A percentile compares a stretch with the other conserved stretches of the same genome.
phyloP scores from a whole-genome alignment of 2,113 vertebrate genomes.

The Xyliphius kryptos region DNA sequence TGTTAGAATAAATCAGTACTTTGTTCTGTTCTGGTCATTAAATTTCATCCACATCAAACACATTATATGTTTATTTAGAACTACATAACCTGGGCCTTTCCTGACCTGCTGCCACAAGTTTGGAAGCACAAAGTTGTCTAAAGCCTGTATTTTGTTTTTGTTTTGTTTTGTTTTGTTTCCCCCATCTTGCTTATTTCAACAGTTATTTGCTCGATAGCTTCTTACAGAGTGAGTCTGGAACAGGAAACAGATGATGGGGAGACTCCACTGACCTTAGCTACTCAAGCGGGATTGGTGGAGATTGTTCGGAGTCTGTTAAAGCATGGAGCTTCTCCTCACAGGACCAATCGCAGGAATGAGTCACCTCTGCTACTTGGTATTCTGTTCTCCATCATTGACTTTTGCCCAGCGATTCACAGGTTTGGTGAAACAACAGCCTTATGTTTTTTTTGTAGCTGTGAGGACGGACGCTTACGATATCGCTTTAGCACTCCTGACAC shows the following conservation, averaged over 20 bases:
- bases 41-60: too few relatives aligned
- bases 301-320: slow-evolving; percentile 64
- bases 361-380: slow-evolving; percentile 69
- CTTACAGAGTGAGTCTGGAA: slow-evolving; percentile 64
- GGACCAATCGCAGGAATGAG: slow-evolving; percentile 67
- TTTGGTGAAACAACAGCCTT: too few relatives aligned
- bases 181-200: too few relatives aligned
- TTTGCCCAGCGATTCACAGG: too few relatives aligned
- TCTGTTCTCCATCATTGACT: not conserved
- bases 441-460: slow-evolving; percentile 60
- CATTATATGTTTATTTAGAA: too few relatives aligned
- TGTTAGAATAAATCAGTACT: too few relatives aligned
- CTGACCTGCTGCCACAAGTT: too few relatives aligned
- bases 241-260: slow-evolving; percentile 69
- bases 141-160: too few relatives aligned
- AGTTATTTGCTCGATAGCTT: slow-evolving; percentile 50
- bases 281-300: slow-evolving; percentile 59
- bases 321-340: slow-evolving; percentile 66
- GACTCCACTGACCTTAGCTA: slow-evolving; percentile 67
- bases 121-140: too few relatives aligned
- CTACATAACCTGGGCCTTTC: too few relatives aligned
- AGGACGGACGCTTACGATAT: slow-evolving; percentile 66
- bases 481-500: slow-evolving; percentile 62
- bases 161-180: too few relatives aligned
- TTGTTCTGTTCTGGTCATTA: too few relatives aligned